Evolutionary conservation across 2,113 vertebrate species (phyloP).

Genomic region (Potamarius usumacintae): DNA sequence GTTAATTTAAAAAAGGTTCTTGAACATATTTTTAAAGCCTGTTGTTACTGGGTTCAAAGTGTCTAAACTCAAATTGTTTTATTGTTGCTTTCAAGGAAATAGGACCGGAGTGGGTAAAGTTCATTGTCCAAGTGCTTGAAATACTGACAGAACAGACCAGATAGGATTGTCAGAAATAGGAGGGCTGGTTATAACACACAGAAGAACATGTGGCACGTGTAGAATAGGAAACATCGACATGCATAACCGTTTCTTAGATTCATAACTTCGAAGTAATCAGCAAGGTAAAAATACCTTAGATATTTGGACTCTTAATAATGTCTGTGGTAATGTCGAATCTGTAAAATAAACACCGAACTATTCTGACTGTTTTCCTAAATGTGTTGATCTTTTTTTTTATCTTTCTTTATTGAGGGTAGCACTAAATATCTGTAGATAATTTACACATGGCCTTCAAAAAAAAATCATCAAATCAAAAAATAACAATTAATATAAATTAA

Average conservation of each 20-base stretch:
- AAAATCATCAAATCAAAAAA: too few relatives aligned
- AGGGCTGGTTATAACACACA: background rate
- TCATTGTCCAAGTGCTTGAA: constrained; percentile 15
- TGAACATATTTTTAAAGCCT: background rate
- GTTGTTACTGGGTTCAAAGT: constrained; percentile 29
- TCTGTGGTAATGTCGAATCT: background rate
- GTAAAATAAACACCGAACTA: background rate
- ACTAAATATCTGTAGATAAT: too few relatives aligned
- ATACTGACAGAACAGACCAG: background rate
- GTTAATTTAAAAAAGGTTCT: constrained; percentile 54
- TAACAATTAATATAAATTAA: too few relatives aligned
- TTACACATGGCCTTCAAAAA: too few relatives aligned
- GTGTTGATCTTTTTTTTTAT: background rate
- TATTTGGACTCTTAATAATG: background rate
- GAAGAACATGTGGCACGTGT: background rate
- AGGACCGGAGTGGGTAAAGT: constrained; percentile 58
- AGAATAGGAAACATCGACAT: background rate
- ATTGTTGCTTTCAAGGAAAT: constrained; percentile 35
- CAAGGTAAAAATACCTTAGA: background rate
- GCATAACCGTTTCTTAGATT: background rate
- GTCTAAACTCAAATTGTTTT: constrained; percentile 45
- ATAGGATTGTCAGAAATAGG: background rate
- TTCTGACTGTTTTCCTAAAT: background rate
- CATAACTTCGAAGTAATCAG: background rate
- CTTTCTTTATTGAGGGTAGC: too few relatives aligned